These are phyloP conservation scores for Paracanthobrama guichenoti DNA, from an alignment of 2,113 vertebrate species.

Conservation along the genomic window DNA sequence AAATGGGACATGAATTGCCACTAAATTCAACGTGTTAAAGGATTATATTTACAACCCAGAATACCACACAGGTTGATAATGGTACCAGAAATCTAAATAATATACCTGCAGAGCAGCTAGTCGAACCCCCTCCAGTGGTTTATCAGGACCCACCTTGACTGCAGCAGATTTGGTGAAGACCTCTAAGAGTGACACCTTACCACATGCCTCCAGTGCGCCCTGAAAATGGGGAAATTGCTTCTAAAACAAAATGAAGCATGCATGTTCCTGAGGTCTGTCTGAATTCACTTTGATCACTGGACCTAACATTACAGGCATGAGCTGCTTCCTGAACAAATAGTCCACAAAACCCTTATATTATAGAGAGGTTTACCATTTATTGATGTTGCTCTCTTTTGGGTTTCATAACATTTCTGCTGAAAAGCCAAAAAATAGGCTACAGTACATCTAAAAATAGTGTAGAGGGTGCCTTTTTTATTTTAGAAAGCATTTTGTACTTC, in stretches of 20 bases:
- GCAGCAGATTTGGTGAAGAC: conserved; percentile 76
- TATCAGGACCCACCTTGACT: conserved; percentile 96
- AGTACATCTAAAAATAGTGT: too few relatives aligned
- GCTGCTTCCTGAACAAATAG: conserved; percentile 74
- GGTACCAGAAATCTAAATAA: not conserved
- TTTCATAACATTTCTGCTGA: too few relatives aligned
- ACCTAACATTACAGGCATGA: conserved; percentile 75
- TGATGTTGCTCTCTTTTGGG: too few relatives aligned
- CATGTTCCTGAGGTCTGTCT: conserved; percentile 85
- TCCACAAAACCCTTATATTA: not conserved
- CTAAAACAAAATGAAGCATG: conserved; percentile 78
- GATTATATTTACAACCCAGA: not conserved
- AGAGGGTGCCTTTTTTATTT: too few relatives aligned
- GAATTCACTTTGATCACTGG: conserved; percentile 88
- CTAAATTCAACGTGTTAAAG: not conserved
- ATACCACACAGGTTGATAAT: not conserved
- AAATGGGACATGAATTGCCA: not conserved
- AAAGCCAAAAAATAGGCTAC: too few relatives aligned
- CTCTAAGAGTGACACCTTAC: conserved; percentile 75
- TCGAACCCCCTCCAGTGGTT: conserved; percentile 89
- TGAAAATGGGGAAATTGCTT: conserved; percentile 81
- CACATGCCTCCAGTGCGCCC: conserved; percentile 81
- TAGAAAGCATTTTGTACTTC: too few relatives aligned
- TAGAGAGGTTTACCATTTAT: not conserved
- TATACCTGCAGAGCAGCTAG: conserved; percentile 87